Base-by-base conservation (phyloP, 2,888 invertebrate genomes). In the Sinotaia quadrata region DNA sequence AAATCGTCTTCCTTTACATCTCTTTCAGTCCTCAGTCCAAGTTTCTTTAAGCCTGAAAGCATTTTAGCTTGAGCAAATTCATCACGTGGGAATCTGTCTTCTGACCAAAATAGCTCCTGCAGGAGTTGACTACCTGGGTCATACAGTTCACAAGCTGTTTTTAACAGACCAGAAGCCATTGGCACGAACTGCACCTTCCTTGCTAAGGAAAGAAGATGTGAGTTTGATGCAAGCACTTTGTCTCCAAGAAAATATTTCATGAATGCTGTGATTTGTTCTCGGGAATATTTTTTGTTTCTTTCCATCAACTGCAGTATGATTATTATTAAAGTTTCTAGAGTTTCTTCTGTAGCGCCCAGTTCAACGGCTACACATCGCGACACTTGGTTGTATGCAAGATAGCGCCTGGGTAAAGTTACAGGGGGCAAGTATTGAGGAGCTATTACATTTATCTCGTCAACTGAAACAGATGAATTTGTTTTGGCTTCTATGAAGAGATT, bases 51-150 rank as follows among this genome's bases (percentile, higher is more conserved):
- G 29, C 73, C 70, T 3, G 68, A 58, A 10, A 81, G 29, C n/a
- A 79, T 71, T 15, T 67, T 49, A 2, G 76, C 69, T 8, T 71
- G 68, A 7, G 67, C 63, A 63, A 74, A 78, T 1, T 67, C 67
- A 2, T 67, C 57, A 18, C 29, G 24, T 18, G 83, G 82, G 66
- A 83, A 82, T 58, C 71, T 71, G 27, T 74, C 75, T 59, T 81
- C 79, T 4, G 67, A 66, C 5, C 58, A n/a, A 68, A 82, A 78
- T 49, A 81, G 41, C 10, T 69, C 66, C 60, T 75, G 69, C 7
- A 81, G 68, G 8, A 75, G 54, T 10, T 57, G 47, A 21, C 75
- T 61, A 18, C 66, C 73, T 3, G 80, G 81, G 57, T 82, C 82
- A 74, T 71, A 80, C 27, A 79, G 59, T 2, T 74, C 72, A 24